phyloP scores from a whole-genome alignment of 1,140 invertebrate species.

The Orchestia grillus region DNA sequence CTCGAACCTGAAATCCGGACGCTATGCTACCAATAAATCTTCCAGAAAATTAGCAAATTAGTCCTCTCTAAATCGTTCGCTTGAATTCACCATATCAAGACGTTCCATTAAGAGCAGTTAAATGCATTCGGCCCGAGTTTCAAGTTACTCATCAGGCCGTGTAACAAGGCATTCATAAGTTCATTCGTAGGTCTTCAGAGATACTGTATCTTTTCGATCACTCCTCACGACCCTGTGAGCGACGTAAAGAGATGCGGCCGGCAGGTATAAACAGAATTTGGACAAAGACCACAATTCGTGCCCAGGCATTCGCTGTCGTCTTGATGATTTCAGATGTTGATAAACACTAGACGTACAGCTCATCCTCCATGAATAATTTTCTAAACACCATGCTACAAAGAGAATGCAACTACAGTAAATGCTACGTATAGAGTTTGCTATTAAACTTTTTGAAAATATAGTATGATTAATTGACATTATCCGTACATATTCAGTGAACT shows the following conservation, averaged over 20 bases:
- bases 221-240: constrained; percentile 22
- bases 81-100: background rate
- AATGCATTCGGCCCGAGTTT: background rate
- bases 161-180: constrained; percentile 24
- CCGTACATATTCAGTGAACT: too few species aligned
- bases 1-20: background rate
- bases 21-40: background rate
- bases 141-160: background rate
- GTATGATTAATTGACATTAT: too few species aligned
- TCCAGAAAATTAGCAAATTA: background rate
- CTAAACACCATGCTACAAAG: background rate
- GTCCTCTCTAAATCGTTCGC: background rate
- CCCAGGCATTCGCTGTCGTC: constrained; percentile 44
- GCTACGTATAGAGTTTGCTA: background rate
- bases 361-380: background rate
- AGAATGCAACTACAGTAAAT: background rate
- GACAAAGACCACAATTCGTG: constrained; percentile 35
- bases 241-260: constrained; percentile 22
- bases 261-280: constrained; percentile 7
- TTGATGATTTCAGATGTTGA: constrained; percentile 26
- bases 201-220: constrained; percentile 17
- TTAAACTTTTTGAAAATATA: background rate
- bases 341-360: background rate
- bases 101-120: background rate
- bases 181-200: constrained; percentile 13